A percentile compares a stretch with the other conserved stretches of the same genome.
Evolutionary conservation across 2,888 invertebrate species (phyloP).

Genomic region (Calliphora vomitoria): DNA sequence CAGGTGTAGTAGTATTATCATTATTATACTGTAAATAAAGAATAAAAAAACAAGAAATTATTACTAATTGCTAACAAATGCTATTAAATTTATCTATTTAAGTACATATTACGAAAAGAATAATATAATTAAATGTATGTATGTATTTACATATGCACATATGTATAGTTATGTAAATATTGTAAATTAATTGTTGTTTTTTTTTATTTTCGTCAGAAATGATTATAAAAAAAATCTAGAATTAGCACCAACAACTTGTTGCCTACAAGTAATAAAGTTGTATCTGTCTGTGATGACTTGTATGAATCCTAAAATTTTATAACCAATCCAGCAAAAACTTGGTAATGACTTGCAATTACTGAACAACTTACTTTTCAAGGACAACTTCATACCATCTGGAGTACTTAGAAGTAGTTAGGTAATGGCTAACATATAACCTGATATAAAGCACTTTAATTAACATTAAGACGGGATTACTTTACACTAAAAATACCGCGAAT

Average conservation of each 20-base stretch:
- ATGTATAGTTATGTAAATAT: not conserved
- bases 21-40: slow-evolving; percentile 72
- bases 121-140: not conserved
- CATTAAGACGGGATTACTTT: too few relatives aligned
- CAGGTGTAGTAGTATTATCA: slow-evolving; percentile 63
- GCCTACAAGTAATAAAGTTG: not conserved
- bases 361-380: too few relatives aligned
- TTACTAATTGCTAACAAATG: slow-evolving; percentile 3
- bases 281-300: not conserved
- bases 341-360: too few relatives aligned
- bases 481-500: too few relatives aligned
- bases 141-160: too few relatives aligned
- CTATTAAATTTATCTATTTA: slow-evolving; percentile 15
- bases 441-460: too few relatives aligned
- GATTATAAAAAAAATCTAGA: not conserved
- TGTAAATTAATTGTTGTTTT: not conserved
- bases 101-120: not conserved
- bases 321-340: too few relatives aligned
- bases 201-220: not conserved
- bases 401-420: too few relatives aligned
- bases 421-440: too few relatives aligned
- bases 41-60: slow-evolving; percentile 19
- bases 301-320: too few relatives aligned
- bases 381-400: too few relatives aligned
- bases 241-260: not conserved